Evolutionary conservation across 2,113 vertebrate species (phyloP).

Genomic region (Anser cygnoides): DNA sequence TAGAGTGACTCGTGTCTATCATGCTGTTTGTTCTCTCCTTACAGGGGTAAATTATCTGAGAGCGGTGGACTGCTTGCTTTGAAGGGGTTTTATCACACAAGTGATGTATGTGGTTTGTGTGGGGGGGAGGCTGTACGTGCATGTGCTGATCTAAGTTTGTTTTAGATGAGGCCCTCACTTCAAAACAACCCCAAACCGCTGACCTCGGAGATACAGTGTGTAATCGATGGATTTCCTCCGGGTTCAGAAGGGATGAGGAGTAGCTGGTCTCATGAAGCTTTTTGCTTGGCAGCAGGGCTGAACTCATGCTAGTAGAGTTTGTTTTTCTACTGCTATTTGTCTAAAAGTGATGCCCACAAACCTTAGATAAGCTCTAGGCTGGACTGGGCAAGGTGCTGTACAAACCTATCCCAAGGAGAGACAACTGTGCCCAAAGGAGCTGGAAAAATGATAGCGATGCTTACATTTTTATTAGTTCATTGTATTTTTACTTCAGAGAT

Average conservation of each 20-base stretch:
- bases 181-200: neutral
- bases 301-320: neutral
- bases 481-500: neutral
- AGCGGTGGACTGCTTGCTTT: neutral
- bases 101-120: neutral
- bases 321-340: neutral
- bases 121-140: neutral
- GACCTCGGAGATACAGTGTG: neutral
- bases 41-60: neutral
- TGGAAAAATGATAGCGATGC: neutral
- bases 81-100: neutral
- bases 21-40: neutral
- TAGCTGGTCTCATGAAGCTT: neutral
- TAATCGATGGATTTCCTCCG: neutral
- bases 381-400: neutral
- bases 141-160: conserved; percentile 14
- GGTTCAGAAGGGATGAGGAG: neutral
- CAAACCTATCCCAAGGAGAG: neutral
- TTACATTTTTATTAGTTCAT: neutral
- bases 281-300: neutral
- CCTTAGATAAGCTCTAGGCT: neutral
- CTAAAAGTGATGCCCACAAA: neutral
- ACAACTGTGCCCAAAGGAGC: neutral
- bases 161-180: neutral
- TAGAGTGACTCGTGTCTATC: neutral